Base-by-base conservation (phyloP, 2,113 vertebrate genomes). In the Butorides virescens region DNA sequence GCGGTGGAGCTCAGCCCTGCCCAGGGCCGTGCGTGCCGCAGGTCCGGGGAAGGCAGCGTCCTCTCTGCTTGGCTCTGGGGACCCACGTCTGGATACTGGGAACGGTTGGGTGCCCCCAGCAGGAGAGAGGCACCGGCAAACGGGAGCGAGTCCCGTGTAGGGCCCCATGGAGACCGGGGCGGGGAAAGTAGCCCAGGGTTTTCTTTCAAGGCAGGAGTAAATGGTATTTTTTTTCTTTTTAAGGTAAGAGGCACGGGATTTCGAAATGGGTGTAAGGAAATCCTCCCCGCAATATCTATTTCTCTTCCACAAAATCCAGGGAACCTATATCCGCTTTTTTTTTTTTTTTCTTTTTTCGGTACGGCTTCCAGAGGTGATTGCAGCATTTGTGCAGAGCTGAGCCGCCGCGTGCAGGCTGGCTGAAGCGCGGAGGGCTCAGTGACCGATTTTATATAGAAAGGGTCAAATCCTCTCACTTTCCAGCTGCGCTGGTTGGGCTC, bases 391-490 rank as follows among this genome's bases (percentile, higher is more conserved):
- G 36, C 76, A 23, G 20, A 29, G 56, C 13, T 0, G 3, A 80
- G 88, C n/a, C 34, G 58, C 84, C 17, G 15, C 10, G 2, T 1
- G 2, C 8, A 1, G 58, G 68, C 85, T 75, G 71, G 10, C 62
- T 90, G 15, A 42, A 65, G 67, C 53, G 34, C 1, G 0, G 76
- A 15, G 90, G 16, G 55, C 39, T 56, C 56, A 90, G 71, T 42
- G 74, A 46, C 58, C 65, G 81, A 58, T 96, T 82, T 96, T 39
- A 76, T 91, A 75, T 42, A 92, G 90, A 79, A 72, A 76, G 74
- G 70, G 92, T 91, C 82, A 77, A 71, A 93, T 83, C 42, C 93
- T 90, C 82, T 93, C 39, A 59, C 92, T 97, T 83, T 73, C 90
- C 78, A 65, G 50, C 74, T 76, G 81, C 5, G 49, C 70, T 86